Evolutionary conservation across 2,797 vertebrate species (phyloP).

Genomic region (Botia kubotai): DNA sequence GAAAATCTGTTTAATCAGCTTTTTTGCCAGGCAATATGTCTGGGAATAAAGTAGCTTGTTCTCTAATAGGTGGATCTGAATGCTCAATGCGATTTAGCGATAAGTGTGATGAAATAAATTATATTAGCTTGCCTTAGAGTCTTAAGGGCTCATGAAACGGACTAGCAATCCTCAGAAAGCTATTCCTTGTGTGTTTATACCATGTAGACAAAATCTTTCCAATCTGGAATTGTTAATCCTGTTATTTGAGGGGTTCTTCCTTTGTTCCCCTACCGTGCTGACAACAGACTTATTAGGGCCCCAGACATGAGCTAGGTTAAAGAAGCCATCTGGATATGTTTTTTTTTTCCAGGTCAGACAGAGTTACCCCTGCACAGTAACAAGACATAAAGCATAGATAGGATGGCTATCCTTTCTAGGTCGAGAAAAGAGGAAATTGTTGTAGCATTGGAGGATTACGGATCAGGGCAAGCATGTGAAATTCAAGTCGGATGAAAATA

Average conservation of each 20-base stretch:
- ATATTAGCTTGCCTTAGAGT: slow-evolving; percentile 38
- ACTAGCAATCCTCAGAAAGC: slow-evolving; percentile 26
- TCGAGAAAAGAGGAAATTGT: slow-evolving; percentile 64
- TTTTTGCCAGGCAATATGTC: slow-evolving; percentile 9
- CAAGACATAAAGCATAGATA: slow-evolving; percentile 63
- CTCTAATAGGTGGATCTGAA: slow-evolving; percentile 25
- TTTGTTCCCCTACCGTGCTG: slow-evolving; percentile 53
- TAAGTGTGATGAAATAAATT: slow-evolving; percentile 39
- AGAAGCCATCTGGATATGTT: slow-evolving; percentile 63
- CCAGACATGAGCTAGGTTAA: slow-evolving; percentile 56
- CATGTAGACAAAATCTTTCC: slow-evolving; percentile 50
- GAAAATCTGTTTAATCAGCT: slow-evolving; percentile 36
- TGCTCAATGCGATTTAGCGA: slow-evolving; percentile 32
- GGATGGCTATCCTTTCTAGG: slow-evolving; percentile 62
- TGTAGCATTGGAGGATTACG: slow-evolving; percentile 55
- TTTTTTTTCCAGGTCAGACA: slow-evolving; percentile 57
- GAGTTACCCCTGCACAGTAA: slow-evolving; percentile 59
- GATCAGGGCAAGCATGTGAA: slow-evolving; percentile 58
- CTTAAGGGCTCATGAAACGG: slow-evolving; percentile 42
- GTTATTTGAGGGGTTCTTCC: slow-evolving; percentile 45
- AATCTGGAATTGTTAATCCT: slow-evolving; percentile 61
- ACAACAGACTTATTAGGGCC: slow-evolving; percentile 62
- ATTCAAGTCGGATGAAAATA: slow-evolving; percentile 48
- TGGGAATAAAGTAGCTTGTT: background rate
- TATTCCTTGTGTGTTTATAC: slow-evolving; percentile 26